phyloP scores from a whole-genome alignment of 2,888 invertebrate genomes.

The Chloroclystis v-ata region DNA sequence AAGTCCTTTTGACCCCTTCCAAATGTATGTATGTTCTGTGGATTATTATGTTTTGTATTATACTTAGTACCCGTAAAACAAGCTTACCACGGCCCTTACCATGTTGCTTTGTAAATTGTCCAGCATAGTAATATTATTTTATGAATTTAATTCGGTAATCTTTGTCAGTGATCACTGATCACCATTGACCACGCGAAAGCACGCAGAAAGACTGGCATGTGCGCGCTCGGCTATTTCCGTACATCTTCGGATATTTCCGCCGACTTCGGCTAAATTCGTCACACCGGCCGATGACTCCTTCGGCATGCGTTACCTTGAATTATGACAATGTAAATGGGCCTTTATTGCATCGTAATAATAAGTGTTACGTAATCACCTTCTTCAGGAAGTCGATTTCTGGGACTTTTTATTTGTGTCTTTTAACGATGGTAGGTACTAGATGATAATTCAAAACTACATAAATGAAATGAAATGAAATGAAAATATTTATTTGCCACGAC shows the following conservation, averaged over 20 bases:
- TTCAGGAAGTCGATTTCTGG: no score
- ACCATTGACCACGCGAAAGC: slow-evolving; percentile 53
- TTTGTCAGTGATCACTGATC: slow-evolving; percentile 29
- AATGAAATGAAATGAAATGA: no score
- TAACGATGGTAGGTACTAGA: no score
- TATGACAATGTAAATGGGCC: slow-evolving; percentile 40
- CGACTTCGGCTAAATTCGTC: slow-evolving; percentile 68
- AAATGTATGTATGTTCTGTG: no score
- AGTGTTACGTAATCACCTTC: slow-evolving; percentile 25
- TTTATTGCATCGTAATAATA: slow-evolving; percentile 36
- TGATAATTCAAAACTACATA: background rate
- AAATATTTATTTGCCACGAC: no score
- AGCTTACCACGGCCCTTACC: no score
- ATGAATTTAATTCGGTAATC: no score
- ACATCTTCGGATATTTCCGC: slow-evolving; percentile 69
- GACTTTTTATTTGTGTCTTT: background rate
- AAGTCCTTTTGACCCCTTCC: no score
- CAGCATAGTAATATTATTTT: no score
- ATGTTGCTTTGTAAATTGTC: no score
- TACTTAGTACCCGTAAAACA: no score
- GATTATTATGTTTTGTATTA: no score
- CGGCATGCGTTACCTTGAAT: slow-evolving; percentile 65
- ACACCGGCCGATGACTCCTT: slow-evolving; percentile 70
- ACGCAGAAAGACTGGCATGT: slow-evolving; percentile 63
- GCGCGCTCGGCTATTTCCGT: slow-evolving; percentile 29